Evolutionary conservation across 35 echinoderm and acorn worm genomes (phyloP).

Genomic region (Ptychodera flava): DNA sequence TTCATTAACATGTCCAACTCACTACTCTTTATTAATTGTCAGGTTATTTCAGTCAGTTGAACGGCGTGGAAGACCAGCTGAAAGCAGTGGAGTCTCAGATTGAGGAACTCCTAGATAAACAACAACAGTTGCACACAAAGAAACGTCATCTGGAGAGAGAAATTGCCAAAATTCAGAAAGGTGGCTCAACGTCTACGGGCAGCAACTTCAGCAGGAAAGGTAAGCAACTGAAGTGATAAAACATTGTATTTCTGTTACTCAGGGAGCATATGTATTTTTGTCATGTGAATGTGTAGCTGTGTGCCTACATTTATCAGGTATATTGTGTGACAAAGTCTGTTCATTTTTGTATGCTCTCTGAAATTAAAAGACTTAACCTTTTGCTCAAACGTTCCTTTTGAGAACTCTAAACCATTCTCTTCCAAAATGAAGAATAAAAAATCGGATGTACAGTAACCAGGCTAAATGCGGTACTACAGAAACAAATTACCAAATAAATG

Average conservation of each 20-base stretch:
- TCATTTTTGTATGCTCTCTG: neutral
- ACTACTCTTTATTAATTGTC: no score
- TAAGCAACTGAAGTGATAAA: slow-evolving; percentile 11
- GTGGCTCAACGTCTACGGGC: neutral
- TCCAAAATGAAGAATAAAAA: no score
- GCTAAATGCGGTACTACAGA: no score
- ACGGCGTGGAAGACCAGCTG: slow-evolving; percentile 30
- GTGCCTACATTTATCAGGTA: neutral
- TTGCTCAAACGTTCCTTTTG: no score
- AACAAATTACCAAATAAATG: no score
- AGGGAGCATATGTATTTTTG: slow-evolving; percentile 20
- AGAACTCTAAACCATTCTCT: no score
- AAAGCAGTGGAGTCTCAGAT: slow-evolving; percentile 37
- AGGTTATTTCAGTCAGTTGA: slow-evolving; percentile 11
- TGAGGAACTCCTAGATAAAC: slow-evolving; percentile 35
- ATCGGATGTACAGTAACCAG: no score
- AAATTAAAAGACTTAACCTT: no score
- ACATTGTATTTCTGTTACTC: slow-evolving; percentile 35
- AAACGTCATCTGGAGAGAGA: slow-evolving; percentile 49
- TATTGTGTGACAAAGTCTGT: neutral
- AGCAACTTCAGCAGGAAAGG: neutral
- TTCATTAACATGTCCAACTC: no score
- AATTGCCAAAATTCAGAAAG: slow-evolving; percentile 24
- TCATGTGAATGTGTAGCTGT: neutral
- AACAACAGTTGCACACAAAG: slow-evolving; percentile 33